Evolutionary conservation across 1,140 invertebrate species (phyloP).

Genomic region (Streblospio benedicti): DNA sequence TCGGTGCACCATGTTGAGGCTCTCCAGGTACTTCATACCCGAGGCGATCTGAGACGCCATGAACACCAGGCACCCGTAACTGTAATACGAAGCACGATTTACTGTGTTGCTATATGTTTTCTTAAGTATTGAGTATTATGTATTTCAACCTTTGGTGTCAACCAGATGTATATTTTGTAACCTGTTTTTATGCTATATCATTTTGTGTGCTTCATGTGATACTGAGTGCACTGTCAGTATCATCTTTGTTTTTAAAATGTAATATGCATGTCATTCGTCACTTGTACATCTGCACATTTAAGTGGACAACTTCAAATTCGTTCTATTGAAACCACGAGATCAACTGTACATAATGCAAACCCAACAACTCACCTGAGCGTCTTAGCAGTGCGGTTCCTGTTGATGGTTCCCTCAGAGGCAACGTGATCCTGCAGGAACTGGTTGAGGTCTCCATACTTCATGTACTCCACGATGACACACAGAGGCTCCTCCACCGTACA

Average conservation of each 20-base stretch:
- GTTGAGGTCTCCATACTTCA: constrained; percentile 80
- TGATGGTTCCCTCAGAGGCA: constrained; percentile 17
- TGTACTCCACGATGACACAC: constrained; percentile 81
- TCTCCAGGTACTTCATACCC: constrained; percentile 82
- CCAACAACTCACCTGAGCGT: background rate
- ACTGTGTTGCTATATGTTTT: too few relatives aligned
- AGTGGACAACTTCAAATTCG: too few relatives aligned
- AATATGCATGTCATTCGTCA: too few relatives aligned
- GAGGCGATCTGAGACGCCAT: constrained; percentile 77
- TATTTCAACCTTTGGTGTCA: too few relatives aligned
- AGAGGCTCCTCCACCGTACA: constrained; percentile 72
- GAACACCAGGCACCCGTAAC: constrained; percentile 69
- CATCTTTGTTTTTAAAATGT: too few relatives aligned
- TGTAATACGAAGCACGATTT: constrained; percentile 47
- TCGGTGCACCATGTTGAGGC: constrained; percentile 67
- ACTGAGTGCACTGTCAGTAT: too few relatives aligned
- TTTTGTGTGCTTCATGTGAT: too few relatives aligned
- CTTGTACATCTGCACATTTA: too few relatives aligned
- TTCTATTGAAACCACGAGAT: too few relatives aligned
- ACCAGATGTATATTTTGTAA: too few relatives aligned
- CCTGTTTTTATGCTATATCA: too few relatives aligned
- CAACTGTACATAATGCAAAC: background rate
- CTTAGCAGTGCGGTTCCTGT: background rate
- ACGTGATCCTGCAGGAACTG: constrained; percentile 74
- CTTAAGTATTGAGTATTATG: too few relatives aligned